Base-by-base conservation (phyloP, 2,797 vertebrate species). In the Orientallactaga sibirica region DNA sequence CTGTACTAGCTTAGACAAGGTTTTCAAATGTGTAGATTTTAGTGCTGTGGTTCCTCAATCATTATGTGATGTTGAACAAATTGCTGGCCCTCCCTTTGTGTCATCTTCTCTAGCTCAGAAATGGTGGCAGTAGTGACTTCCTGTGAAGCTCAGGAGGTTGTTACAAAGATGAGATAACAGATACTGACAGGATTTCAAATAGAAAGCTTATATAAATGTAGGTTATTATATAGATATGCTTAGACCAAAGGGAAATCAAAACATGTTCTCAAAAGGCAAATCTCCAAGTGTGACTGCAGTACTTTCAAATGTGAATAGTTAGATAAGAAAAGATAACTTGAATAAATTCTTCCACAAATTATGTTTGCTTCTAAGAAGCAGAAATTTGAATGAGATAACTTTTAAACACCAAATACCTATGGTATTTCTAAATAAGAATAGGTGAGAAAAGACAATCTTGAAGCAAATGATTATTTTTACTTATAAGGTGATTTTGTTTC, bases 161-260 rank as follows among this genome's bases (percentile, higher is more conserved):
- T 83, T 79, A 48, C 61, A 86, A 95, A 88, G n/a, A 90, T 86
- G 77, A 95, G n/a, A 75, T 78, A 84, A 88, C 41, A 88, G 68
- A 83, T 52, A 8, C 7, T 48, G 15, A 71, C 83, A 7, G 73
- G n/a, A 37, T 94, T 90, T 91, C 89, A 88, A 77, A 93, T 68
- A 78, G 18, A 62, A 88, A 64, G 25, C 11, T 41, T 68, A 86
- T 8, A 85, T 86, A 93, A 78, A 85, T 66, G 16, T 55, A 43
- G 33, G 10, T 19, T 88, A 92, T 29, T 73, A 43, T 61, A 73
- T 64, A 93, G 41, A 64, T 37, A 19, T 94, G 11, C 85, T 74
- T 81, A 82, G 55, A 78, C 66, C 43, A 90, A 90, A 88, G 48
- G 29, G 86, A 95, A 92, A 83, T 55, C 71, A 29, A 18, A 91